phyloP scores from a whole-genome alignment of 2,888 invertebrate genomes.

The Euzetes globulus region DNA sequence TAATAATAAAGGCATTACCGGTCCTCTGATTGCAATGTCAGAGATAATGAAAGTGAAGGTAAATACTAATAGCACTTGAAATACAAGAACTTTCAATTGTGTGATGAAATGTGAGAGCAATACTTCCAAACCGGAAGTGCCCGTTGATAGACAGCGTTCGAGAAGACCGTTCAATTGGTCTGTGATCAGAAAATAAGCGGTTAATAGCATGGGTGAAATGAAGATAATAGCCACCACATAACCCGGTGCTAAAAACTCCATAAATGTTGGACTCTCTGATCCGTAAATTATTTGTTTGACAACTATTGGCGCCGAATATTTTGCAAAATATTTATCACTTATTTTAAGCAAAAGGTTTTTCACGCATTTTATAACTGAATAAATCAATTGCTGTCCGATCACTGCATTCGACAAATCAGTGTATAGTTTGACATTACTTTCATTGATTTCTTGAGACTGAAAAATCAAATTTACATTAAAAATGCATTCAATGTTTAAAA shows the following conservation, averaged over 20 bases:
- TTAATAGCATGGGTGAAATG: slow-evolving; percentile 19
- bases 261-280: slow-evolving; percentile 3
- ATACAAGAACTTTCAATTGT: slow-evolving; percentile 90
- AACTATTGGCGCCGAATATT: slow-evolving; percentile 19
- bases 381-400: slow-evolving; percentile 22
- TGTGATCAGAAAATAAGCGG: slow-evolving; percentile 28
- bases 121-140: slow-evolving; percentile 55
- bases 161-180: slow-evolving; percentile 31
- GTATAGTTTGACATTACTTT: slow-evolving; percentile 7
- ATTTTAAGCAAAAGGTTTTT: neutral
- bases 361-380: slow-evolving; percentile 16
- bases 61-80: slow-evolving; percentile 73
- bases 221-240: slow-evolving; percentile 19
- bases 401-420: slow-evolving; percentile 28
- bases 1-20: slow-evolving; percentile 58
- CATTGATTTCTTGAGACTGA: neutral
- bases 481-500: too few species aligned
- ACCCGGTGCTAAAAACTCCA: slow-evolving; percentile 13
- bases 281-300: slow-evolving; percentile 28
- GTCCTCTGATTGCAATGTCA: slow-evolving; percentile 79
- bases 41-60: slow-evolving; percentile 85
- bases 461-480: too few species aligned
- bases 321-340: neutral
- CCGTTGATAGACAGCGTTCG: slow-evolving; percentile 30
- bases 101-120: slow-evolving; percentile 86